These are phyloP conservation scores for Cecidostiba fungosa DNA, from an alignment of 2,888 invertebrate species.

Conservation along the genomic window DNA sequence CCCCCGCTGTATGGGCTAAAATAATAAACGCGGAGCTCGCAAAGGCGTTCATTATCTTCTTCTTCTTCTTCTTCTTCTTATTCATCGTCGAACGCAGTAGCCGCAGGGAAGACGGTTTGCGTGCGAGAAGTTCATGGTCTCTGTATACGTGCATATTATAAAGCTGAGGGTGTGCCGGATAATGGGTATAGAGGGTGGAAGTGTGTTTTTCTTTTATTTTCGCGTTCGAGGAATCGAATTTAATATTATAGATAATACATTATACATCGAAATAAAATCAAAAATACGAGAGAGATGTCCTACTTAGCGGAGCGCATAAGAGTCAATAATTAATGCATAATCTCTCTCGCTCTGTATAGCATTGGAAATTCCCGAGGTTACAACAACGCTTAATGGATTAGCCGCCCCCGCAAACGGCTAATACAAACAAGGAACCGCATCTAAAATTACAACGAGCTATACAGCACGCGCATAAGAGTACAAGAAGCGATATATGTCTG, in stretches of 20 bases:
- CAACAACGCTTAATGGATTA: conserved; percentile 10
- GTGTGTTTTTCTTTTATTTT: no score
- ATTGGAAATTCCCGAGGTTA: not conserved
- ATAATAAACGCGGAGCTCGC: conserved; percentile 24
- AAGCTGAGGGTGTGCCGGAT: no score
- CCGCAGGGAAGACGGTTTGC: conserved; percentile 54
- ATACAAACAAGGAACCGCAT: not conserved
- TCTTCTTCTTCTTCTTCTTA: not conserved
- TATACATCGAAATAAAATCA: no score
- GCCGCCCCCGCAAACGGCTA: not conserved
- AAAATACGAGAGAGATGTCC: no score
- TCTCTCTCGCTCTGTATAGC: not conserved
- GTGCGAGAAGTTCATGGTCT: not conserved
- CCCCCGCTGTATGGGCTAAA: not conserved
- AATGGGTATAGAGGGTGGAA: no score
- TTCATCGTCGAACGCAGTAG: conserved; percentile 42
- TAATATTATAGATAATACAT: no score
- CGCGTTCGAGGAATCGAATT: no score
- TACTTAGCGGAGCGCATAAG: no score
- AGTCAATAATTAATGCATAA: no score
- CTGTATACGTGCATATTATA: no score
- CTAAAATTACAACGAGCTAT: conserved; percentile 9
- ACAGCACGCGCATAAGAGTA: not conserved
- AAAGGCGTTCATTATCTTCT: conserved; percentile 38
- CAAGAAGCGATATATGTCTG: not conserved